phyloP scores from a whole-genome alignment of 2,797 vertebrate species.

The Crocodylus rhombifer region DNA sequence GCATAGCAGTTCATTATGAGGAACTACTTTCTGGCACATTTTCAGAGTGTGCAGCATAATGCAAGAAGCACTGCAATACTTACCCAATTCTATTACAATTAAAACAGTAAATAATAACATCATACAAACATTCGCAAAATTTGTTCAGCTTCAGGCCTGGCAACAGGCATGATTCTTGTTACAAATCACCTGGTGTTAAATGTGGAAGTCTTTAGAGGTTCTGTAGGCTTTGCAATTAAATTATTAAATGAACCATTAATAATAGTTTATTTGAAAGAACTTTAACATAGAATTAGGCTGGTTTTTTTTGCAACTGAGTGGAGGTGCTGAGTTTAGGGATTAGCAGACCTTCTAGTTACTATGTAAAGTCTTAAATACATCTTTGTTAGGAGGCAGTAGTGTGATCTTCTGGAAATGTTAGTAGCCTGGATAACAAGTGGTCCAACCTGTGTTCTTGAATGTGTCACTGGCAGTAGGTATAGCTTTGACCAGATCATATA shows the following conservation, averaged over 20 bases:
- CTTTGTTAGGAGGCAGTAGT: neutral
- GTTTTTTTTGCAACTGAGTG: too few species aligned
- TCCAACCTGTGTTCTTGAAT: neutral
- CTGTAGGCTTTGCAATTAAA: neutral
- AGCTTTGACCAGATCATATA: neutral
- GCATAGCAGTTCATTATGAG: neutral
- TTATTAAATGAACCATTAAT: neutral
- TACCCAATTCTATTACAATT: too few species aligned
- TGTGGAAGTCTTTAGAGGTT: neutral
- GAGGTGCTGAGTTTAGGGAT: neutral
- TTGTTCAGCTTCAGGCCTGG: neutral
- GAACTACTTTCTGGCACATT: too few species aligned
- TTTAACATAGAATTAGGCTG: fast-evolving
- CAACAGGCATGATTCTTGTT: neutral
- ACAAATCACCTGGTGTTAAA: fast-evolving
- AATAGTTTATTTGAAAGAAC: neutral
- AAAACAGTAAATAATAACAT: neutral
- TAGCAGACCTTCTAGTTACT: neutral
- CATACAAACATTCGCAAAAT: neutral
- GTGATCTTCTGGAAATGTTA: neutral
- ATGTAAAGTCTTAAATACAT: neutral
- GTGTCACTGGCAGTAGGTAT: neutral
- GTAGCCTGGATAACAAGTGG: neutral
- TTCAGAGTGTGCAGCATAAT: too few species aligned
- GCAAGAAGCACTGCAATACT: too few species aligned